phyloP scores from a whole-genome alignment of 2,113 vertebrate genomes.

The Planiliza haematocheilus region DNA sequence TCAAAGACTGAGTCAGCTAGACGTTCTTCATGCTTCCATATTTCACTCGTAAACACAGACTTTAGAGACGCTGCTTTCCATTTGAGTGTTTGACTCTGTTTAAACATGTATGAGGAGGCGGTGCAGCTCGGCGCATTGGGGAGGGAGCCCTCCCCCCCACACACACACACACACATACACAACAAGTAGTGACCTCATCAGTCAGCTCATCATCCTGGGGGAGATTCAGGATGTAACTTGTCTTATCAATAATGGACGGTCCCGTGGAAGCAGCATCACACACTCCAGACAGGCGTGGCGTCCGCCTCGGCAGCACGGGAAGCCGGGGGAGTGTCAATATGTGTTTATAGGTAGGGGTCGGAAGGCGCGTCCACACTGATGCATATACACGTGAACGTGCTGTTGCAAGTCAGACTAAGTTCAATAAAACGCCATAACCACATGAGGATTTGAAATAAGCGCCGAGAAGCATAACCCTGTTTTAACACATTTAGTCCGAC shows the following conservation, averaged over 20 bases:
- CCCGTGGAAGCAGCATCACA: constrained; percentile 42
- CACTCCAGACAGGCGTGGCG: constrained; percentile 27
- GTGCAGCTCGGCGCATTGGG: constrained; percentile 3
- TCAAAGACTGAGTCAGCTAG: not conserved
- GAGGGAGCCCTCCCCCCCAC: not conserved
- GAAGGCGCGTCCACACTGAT: not conserved
- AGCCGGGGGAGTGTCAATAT: not conserved
- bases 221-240: constrained; percentile 39
- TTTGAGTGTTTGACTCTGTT: constrained; percentile 13
- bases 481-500: too few relatives aligned
- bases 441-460: too few relatives aligned
- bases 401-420: not conserved
- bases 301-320: not conserved
- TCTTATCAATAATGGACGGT: constrained; percentile 65
- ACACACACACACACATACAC: not conserved
- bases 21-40: not conserved
- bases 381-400: not conserved
- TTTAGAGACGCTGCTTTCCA: not conserved
- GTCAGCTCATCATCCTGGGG: constrained; percentile 55
- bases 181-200: constrained; percentile 57
- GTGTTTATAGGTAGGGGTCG: not conserved
- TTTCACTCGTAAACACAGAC: constrained; percentile 2
- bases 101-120: constrained; percentile 43
- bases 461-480: too few relatives aligned
- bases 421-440: too few relatives aligned